Conservation (phyloP, 2,888 invertebrate genomes). For the Parelbella ahira region DNA sequence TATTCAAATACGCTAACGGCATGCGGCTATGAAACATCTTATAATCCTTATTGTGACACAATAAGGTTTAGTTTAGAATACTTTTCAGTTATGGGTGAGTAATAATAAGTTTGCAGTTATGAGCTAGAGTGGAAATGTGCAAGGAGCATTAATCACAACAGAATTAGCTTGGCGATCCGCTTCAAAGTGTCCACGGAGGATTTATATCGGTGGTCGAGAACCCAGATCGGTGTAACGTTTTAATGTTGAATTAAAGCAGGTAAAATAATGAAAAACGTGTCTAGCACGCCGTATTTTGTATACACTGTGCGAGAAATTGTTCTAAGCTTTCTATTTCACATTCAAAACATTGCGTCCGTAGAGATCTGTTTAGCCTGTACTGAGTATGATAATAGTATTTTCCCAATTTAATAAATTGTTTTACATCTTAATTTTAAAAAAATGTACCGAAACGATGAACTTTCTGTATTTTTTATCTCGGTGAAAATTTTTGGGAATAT, state of each 20-base stretch:
- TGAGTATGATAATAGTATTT: too few species aligned
- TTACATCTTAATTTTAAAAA: too few species aligned
- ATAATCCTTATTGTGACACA: slow-evolving; percentile 9
- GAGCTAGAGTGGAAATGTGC: slow-evolving; percentile 68
- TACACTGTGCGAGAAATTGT: too few species aligned
- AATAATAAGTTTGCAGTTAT: slow-evolving; percentile 39
- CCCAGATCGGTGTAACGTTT: slow-evolving; percentile 33
- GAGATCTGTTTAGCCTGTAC: too few species aligned
- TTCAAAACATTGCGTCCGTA: too few species aligned
- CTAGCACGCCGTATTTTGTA: slow-evolving; percentile 4
- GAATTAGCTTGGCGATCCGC: slow-evolving; percentile 79
- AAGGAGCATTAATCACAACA: slow-evolving; percentile 78
- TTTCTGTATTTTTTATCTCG: too few species aligned
- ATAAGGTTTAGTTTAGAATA: slow-evolving; percentile 40
- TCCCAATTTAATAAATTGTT: too few species aligned
- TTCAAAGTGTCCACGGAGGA: slow-evolving; percentile 68
- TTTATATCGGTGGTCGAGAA: slow-evolving; percentile 55
- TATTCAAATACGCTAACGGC: slow-evolving; percentile 36
- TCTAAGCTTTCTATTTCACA: too few species aligned
- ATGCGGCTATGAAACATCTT: too few species aligned
- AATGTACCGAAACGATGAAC: too few species aligned
- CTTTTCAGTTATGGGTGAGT: slow-evolving; percentile 9
- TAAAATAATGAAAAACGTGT: slow-evolving; percentile 36
- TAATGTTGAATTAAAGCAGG: slow-evolving; percentile 32
- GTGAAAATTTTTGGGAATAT: too few species aligned